Evolutionary conservation across 2,113 vertebrate genomes (phyloP), one percentile per base, ranked within the genome.

Genomic region (Eublepharis macularius): DNA sequence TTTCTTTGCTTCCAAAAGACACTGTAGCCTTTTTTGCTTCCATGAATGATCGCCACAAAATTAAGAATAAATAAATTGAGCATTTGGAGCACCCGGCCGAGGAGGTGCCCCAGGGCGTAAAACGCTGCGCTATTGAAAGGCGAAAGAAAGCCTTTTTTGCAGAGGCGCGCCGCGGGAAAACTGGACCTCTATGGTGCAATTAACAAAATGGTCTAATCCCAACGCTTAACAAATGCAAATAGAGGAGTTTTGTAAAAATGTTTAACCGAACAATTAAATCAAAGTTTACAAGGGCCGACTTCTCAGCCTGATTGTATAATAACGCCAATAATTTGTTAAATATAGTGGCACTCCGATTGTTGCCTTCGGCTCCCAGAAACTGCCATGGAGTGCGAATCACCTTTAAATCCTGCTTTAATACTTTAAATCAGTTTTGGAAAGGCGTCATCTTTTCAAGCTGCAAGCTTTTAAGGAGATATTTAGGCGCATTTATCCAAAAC

Each of bases 11-110:
- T 97, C 97, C 98, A 97, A 99, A 98, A 98, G 98, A 99, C 98
- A 99, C 98, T 99, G 98, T 99, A 97, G 98, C 98, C 98, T 97
- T 97, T 98, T 98, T 98, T 98, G 96, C 98, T 99, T 98, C 98
- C 97, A 98, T 99, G 98, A 99, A 99, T 99, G 98, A 99, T 99
- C 97, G 98, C 97, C 97, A 98, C 98, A 98, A 99, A 99, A 99
- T 99, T 99, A 99, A 98, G 98, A 99, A 99, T 98, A 99, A 99
- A 99, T 99, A 99, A 99, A 99, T 98, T 96, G 98, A 98, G 97
- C 97, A 98, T 99, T 99, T 99, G 97, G 97, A 98, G 98, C 97
- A 98, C 96, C 96, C 94, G 95, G 97, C 96, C 97, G 97, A 97
- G 98, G 98, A 98, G 98, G 97, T 98, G 98, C 97, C 98, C 97